Conservation (phyloP, 1,140 invertebrate genomes). For the Pseudobourletiella spinata region DNA sequence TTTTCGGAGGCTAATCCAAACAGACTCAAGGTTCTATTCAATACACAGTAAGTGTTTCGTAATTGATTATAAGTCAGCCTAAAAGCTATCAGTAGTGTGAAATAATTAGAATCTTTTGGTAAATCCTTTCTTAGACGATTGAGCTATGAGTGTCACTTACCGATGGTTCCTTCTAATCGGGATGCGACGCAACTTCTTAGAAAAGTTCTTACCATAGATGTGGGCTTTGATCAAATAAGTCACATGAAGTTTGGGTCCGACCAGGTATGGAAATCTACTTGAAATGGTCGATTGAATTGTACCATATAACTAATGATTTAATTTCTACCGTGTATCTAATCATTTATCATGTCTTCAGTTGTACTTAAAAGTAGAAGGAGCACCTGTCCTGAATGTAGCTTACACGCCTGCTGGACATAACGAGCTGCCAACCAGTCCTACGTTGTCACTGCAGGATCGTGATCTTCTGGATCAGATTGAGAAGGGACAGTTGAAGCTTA, state of each 20-base stretch:
- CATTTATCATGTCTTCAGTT: slow-evolving; percentile 9
- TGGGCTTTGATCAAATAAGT: slow-evolving; percentile 28
- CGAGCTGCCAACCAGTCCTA: background rate
- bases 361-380: slow-evolving; percentile 16
- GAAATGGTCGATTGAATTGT: no score
- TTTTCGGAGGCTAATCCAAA: slow-evolving; percentile 25
- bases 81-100: no score
- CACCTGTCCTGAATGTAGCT: slow-evolving; percentile 16
- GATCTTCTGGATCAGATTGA: slow-evolving; percentile 26
- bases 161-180: background rate
- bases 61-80: no score
- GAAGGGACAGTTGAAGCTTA: slow-evolving; percentile 20
- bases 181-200: slow-evolving; percentile 2
- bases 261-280: slow-evolving; percentile 10
- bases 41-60: slow-evolving; percentile 25
- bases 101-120: no score
- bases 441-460: slow-evolving; percentile 10
- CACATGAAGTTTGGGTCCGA: slow-evolving; percentile 21
- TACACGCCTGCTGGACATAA: slow-evolving; percentile 2
- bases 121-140: slow-evolving; percentile 16
- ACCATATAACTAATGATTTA: no score
- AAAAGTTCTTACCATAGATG: slow-evolving; percentile 20
- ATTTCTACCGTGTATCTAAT: no score
- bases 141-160: slow-evolving; percentile 23
- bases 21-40: slow-evolving; percentile 22